Base-by-base conservation (phyloP, 2,113 vertebrate genomes). In the Phalacrocorax carbo region DNA sequence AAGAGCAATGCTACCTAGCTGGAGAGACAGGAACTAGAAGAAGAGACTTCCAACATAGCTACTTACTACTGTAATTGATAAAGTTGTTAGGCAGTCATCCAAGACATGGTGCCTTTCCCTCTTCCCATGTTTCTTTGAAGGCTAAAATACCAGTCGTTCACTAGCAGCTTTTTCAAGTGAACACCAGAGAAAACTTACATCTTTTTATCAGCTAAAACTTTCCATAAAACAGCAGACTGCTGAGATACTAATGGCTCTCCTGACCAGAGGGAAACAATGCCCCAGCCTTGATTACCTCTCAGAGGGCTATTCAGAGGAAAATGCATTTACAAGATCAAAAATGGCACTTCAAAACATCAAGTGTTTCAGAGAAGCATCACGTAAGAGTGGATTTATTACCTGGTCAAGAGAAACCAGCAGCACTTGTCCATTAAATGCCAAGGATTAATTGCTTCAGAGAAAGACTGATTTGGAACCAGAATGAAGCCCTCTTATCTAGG, bases 251-350 rank as follows among this genome's bases (percentile, higher is more conserved):
- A 98, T 94, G 95, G 84, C 75, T 96, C 84, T 96, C 66, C 86
- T 83, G 93, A 95, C 70, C 87, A 86, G 80, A 96, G 82, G 65
- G 91, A 95, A 95, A 89, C 81, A 92, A 94, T 66, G 0, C 6
- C 55, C 52, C n/a, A 96, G 82, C 88, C 96, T 90, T 98, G 95
- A 98, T 97, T 97, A 97, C 86, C 86, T 96, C 96, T 97, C 88
- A 82, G 60, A 98, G 89, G 66, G 65, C 54, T 90, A 79, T 90
- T 96, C 91, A 82, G 51, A 34, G 70, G 79, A 87, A 79, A 94
- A 94, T 81, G 70, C 94, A 95, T 97, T 97, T 96, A 88, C 26
- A 91, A 90, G 54, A 95, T 78, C 62, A 71, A 95, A 97, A 96
- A 94, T 27, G 62, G 83, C 69, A 95, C 88, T 97, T 97, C 84